Evolutionary conservation across 1,140 invertebrate genomes (phyloP), one percentile per base, ranked within the genome.

Genomic region (Drosophila baimaii): DNA sequence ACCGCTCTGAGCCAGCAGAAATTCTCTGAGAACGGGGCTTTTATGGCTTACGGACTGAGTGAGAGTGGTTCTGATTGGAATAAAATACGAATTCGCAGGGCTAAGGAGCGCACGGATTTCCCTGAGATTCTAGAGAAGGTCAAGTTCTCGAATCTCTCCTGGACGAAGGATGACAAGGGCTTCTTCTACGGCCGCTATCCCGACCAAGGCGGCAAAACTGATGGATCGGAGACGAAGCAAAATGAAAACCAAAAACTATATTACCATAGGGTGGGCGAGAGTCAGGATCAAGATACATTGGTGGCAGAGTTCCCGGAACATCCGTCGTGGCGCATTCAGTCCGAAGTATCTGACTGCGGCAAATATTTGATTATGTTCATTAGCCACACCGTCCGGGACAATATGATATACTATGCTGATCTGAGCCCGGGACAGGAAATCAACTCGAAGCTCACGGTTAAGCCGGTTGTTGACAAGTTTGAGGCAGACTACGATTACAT

Each of bases 401-500:
- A 98, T 93, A 93, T 97, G 81, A 83, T 99, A 21, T 98, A 95
- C 93, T 97, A 96, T 92, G 95, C 95, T 9, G 95, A 97, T 92
- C 92, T 98, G 35, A 91, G 93, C 91, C 93, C 98, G 31, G 91
- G 93, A 75, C 94, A 93, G 82, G 93, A 94, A 43, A 95, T 96
- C 55, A 91, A 79, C n/a, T 94, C 93, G 15, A 94, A 94, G 85
- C 92, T 98, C 10, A 81, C 93, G 25, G 92, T 98, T 13, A 95
- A 94, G 21, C 95, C 95, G 90, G 94, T 99, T 77, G 95, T 99
- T 21, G 95, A 96, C 76, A 96, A 97, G 92, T 96, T 98, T 91
- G 97, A 99, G 92, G 97, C 97, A 19, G 97, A 99, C 93, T 99
- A 98, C 93, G 95, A 98, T 91, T 99, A 98, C 92, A 94, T 99